Base-by-base conservation (phyloP, 2,888 invertebrate species). In the Flexamia atlantica region DNA sequence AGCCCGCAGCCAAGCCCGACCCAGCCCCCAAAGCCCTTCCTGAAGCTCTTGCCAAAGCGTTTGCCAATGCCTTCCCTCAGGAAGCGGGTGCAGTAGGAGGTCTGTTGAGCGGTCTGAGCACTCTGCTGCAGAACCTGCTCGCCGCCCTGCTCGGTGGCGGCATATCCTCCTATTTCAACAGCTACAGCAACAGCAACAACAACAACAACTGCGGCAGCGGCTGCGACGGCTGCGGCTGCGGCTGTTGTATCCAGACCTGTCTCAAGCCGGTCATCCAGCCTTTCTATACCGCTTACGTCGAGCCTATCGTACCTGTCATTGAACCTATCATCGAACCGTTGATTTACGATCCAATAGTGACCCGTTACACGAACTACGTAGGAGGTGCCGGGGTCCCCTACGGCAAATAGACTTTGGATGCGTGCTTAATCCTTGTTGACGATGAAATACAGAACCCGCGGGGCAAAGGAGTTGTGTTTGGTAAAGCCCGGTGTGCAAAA, bases 71-170 rank as follows among this genome's bases (percentile, higher is more conserved):
- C 30, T 23, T 40, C 36, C 72, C 72, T 7, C 72, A 72, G 40
- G 72, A 17, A 14, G 60, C 3, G 10, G 72, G 36, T 14, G 36
- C 68, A 1, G 68, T 68, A 4, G 40, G 20, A 2, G 72, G 14
- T 12, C 72, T 72, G 40, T 70, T 70, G 70, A 70, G 36, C 23
- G 70, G 70, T 10, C 70, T 70, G 20, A 70, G 70, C 36, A 70
- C 70, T 9, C 70, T 70, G 9, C 70, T 70, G 36, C 70, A 70
- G 70, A 70, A 70, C 70, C 40, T 70, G 7, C 70, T 70, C 36
- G 70, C 70, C 36, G 70, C 40, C 23, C 70, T 70, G 70, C 70
- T 70, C 23, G 70, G 70, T 23, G 70, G 70, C 14, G 70, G 70
- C 20, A 70, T 70, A 40, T n/a, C 40, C 5, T 9, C 23, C 9